A percentile compares a stretch with the other conserved stretches of the same genome.
These are phyloP conservation scores for Alectura lathami DNA, from an alignment of 2,113 vertebrate genomes.

Conservation along the genomic window DNA sequence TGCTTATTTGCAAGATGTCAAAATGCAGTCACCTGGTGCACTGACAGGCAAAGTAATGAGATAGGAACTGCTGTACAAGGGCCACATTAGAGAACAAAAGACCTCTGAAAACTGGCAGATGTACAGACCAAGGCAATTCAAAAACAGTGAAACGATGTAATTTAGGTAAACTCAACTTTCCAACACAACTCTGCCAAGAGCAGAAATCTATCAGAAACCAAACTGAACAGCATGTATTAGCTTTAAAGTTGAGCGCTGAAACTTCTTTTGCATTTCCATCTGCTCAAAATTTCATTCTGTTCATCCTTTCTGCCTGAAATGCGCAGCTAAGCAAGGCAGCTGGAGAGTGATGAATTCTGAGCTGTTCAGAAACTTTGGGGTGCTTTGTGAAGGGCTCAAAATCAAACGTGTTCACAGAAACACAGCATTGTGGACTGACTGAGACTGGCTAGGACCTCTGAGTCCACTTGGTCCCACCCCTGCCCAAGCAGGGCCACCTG, in stretches of 20 bases:
- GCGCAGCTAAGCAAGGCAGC: neutral
- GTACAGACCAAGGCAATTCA: neutral
- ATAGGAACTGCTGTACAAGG: neutral
- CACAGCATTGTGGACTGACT: neutral
- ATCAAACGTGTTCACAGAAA: neutral
- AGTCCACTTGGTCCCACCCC: neutral
- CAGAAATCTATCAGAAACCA: neutral
- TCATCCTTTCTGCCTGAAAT: neutral
- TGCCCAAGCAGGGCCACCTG: neutral
- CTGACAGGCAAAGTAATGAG: neutral
- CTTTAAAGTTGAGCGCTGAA: neutral
- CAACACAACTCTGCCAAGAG: neutral
- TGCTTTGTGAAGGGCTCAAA: neutral
- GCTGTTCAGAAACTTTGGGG: neutral
- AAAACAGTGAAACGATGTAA: neutral
- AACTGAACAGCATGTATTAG: neutral
- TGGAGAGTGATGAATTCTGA: neutral
- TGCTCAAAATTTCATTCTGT: neutral
- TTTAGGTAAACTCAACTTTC: neutral
- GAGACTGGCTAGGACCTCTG: neutral
- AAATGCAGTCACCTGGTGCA: neutral
- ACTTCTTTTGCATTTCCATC: neutral
- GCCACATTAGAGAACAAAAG: neutral
- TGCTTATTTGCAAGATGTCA: neutral
- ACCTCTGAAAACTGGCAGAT: neutral